phyloP scores from a whole-genome alignment of 2,888 invertebrate species.

The Diaprepes abbreviatus region DNA sequence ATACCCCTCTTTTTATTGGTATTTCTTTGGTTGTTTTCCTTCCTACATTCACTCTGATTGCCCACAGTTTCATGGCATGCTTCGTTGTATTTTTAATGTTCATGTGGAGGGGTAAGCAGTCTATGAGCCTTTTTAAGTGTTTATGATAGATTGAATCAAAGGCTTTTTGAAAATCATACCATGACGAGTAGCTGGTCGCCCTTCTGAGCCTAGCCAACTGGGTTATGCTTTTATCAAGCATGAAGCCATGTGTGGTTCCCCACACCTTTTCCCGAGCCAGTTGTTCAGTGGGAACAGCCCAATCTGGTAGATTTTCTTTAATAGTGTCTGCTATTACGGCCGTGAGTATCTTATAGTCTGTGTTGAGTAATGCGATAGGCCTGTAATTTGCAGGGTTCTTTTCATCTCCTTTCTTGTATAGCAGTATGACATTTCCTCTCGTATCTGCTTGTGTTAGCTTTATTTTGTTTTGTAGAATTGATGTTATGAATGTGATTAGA shows the following conservation, averaged over 20 bases:
- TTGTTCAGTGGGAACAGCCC: slow-evolving; percentile 49
- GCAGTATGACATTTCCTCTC: slow-evolving; percentile 50
- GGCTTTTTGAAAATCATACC: slow-evolving; percentile 48
- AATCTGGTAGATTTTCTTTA: slow-evolving; percentile 31
- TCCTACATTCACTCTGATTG: neutral
- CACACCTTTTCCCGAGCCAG: slow-evolving; percentile 50
- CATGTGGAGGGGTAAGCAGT: slow-evolving; percentile 34
- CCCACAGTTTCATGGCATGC: slow-evolving; percentile 18
- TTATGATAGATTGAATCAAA: slow-evolving; percentile 40
- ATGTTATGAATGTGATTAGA: slow-evolving; percentile 23
- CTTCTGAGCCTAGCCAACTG: slow-evolving; percentile 41
- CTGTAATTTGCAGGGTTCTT: slow-evolving; percentile 53
- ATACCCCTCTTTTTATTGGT: slow-evolving; percentile 10
- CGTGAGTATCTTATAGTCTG: slow-evolving; percentile 55
- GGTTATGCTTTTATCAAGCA: slow-evolving; percentile 51
- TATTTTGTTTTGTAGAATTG: neutral
- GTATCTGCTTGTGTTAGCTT: slow-evolving; percentile 46
- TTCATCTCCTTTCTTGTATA: slow-evolving; percentile 55
- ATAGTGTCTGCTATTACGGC: slow-evolving; percentile 43
- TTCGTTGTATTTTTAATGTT: slow-evolving; percentile 18
- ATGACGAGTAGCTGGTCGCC: slow-evolving; percentile 46
- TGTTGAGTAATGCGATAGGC: slow-evolving; percentile 56
- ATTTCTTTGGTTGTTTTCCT: slow-evolving; percentile 9
- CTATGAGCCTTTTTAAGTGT: slow-evolving; percentile 40
- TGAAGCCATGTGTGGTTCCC: slow-evolving; percentile 53